Base-by-base conservation (phyloP, 2,797 vertebrate species). In the Peromyscus eremicus region DNA sequence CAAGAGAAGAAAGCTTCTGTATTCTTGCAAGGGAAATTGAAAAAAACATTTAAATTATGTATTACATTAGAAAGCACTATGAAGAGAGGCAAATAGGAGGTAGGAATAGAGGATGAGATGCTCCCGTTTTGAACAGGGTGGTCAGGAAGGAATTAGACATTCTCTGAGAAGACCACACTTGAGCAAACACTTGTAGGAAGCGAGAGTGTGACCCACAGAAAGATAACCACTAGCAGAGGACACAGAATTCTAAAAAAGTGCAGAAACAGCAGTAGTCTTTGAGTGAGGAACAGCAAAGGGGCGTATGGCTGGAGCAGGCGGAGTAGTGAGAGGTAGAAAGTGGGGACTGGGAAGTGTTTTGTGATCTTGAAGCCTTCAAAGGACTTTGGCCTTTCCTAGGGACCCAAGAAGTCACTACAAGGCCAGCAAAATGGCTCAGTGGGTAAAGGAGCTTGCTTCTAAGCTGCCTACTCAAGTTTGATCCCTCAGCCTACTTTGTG, bases 301-400 rank as follows among this genome's bases (percentile, higher is more conserved):
- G 23, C 68, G 46, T n/a, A 9, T 68, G n/a, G 34, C 87, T 89
- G n/a, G 43, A 96, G 25, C 9, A n/a, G 68, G 32, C 0, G 5
- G 37, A 80, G 64, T 57, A 1, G n/a, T n/a, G 32, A 82, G 55
- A 87, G 9, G 32, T 6, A 64, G 27, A 40, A 89, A 29, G 29
- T 32, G 37, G 34, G 29, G 2, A 32, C 77, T 79, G 12, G 14
- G n/a, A 83, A 11, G 23, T 43, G 5, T 76, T 34, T 32, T 9
- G 5, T 37, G 16, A 46, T 64, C 34, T 85, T 32, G 3, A 12
- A 76, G 23, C 19, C 4, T 70, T 49, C 32, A 76, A 29, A 46
- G 32, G 43, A 84, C 71, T 76, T 85, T 82, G 82, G n/a, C 19
- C 95, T 94, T 85, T 88, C n/a, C 52, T 92, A 70, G 34, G 57